phyloP scores from a whole-genome alignment of 2,797 vertebrate species.

The Pogonophryne albipinna region DNA sequence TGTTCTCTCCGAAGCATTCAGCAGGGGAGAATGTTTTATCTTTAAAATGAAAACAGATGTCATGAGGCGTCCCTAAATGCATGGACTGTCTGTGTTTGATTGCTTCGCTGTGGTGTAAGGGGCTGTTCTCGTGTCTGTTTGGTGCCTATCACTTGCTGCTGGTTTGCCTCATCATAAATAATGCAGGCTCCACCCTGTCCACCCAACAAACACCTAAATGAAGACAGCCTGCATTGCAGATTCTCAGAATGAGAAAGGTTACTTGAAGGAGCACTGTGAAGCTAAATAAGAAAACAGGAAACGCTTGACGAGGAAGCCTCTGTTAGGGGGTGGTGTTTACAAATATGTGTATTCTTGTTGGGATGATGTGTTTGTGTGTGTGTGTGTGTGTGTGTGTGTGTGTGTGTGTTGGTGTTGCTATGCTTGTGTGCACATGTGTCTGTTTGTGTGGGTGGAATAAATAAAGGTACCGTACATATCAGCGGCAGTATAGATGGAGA shows the following conservation, averaged over 20 bases:
- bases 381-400: no score
- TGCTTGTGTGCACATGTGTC: conserved; percentile 50
- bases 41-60: conserved; percentile 75
- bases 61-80: conserved; percentile 67
- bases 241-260: conserved; percentile 77
- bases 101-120: conserved; percentile 58
- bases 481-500: conserved; percentile 54
- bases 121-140: conserved; percentile 70
- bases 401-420: conserved; percentile 38
- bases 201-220: conserved; percentile 78
- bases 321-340: conserved; percentile 64
- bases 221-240: conserved; percentile 77
- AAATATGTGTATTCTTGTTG: conserved; percentile 65
- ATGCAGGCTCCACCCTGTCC: conserved; percentile 77
- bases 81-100: conserved; percentile 63
- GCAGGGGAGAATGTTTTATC: conserved; percentile 62
- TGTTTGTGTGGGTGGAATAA: conserved; percentile 68
- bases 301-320: conserved; percentile 54
- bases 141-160: conserved; percentile 74
- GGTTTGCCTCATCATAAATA: conserved; percentile 82
- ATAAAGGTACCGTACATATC: conserved; percentile 58
- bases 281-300: conserved; percentile 63
- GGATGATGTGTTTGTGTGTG: conserved; percentile 34
- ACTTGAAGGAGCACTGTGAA: conserved; percentile 70
- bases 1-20: conserved; percentile 49